Base-by-base conservation (phyloP, 2,797 vertebrate species). In the Karalla daura region DNA sequence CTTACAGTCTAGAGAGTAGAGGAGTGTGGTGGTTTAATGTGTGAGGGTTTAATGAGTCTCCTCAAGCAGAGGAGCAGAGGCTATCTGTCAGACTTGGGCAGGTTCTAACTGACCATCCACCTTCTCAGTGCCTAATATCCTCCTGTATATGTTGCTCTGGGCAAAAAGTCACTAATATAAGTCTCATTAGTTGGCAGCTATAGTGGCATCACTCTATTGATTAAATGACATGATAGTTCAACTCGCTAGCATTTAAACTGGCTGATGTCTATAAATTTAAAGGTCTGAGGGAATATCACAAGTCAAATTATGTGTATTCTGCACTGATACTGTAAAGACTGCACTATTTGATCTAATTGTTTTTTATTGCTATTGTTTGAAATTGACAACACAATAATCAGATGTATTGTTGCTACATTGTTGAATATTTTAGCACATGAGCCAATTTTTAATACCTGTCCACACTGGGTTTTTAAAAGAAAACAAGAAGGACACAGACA, bases 1-100 rank as follows among this genome's bases (percentile, higher is more conserved):
- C 40, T 58, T 59, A 56, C 51, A 54, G 45, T 63, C 56, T 25
- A 40, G 62, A 58, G 60, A 47, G 35, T 44, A 49, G 40, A 64
- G 17, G 54, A 47, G 63, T 27, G 30, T 55, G 64, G 67, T 65
- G 51, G 45, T 66, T 72, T 27, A 39, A 21, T 58, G 35, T 23
- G 41, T 55, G 45, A 74, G 68, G 6, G 0, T 75, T 74, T 75
- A 81, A 75, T 84, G 64, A 68, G 76, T 54, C 64, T 66, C 8
- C 50, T 70, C 61, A 71, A 74, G 43, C 69, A 61, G 54, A 69
- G 35, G 45, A 74, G 43, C 69, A 61, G 54, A 69, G 35, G 45
- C 55, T 52, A 51, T 52, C 32, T 61, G 62, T 75, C 51, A 77
- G 54, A 50, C 64, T 78, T 52, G 78, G 70, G 30, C 76, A 18